A percentile compares a stretch with the other conserved stretches of the same genome.
Conservation (phyloP, 2,113 vertebrate species). For the Potamarius usumacintae region DNA sequence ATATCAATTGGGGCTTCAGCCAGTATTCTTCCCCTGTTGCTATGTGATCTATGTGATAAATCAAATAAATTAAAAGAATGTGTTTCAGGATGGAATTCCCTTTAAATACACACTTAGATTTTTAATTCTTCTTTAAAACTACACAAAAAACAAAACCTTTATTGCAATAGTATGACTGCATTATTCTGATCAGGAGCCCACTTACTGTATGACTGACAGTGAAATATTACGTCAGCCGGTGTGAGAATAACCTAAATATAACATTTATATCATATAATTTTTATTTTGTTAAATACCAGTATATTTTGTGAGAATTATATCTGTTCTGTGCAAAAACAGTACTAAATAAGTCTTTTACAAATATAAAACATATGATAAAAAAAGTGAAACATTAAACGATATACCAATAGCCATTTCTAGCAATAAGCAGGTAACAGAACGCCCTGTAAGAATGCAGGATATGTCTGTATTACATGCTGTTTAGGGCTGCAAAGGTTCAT, state of each 20-base stretch:
- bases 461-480: not conserved
- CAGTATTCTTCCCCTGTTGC: too few relatives aligned
- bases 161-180: not conserved
- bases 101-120: not conserved
- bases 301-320: slow-evolving; percentile 47
- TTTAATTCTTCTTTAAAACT: not conserved
- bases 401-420: not conserved
- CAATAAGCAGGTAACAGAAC: not conserved
- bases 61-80: not conserved
- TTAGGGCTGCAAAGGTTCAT: not conserved
- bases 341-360: slow-evolving; percentile 19
- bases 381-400: not conserved
- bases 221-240: not conserved
- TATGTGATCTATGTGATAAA: too few relatives aligned
- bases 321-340: slow-evolving; percentile 48
- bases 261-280: slow-evolving; percentile 18
- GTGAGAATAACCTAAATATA: slow-evolving; percentile 6
- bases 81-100: not conserved
- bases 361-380: slow-evolving; percentile 1
- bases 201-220: not conserved
- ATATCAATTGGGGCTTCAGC: too few relatives aligned
- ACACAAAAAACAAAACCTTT: not conserved
- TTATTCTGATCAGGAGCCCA: not conserved
- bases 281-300: slow-evolving; percentile 36
- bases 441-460: not conserved